Evolutionary conservation across 1,140 invertebrate species (phyloP).

Genomic region (Drosophila nebulosa): DNA sequence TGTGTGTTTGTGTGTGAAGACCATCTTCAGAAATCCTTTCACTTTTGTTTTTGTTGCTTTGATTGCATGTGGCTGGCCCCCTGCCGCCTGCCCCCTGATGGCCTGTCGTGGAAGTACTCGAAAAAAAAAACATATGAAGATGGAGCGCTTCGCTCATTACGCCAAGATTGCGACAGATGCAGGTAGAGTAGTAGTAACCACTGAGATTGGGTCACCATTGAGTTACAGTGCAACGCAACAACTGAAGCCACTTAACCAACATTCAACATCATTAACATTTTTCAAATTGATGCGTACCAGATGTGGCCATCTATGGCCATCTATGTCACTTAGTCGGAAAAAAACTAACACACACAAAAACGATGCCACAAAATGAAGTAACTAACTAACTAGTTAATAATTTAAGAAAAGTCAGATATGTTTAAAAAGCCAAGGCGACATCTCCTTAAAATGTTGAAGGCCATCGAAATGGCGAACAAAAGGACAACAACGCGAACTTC

Average conservation of each 20-base stretch:
- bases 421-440: no score
- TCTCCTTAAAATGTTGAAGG: no score
- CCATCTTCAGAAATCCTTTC: slow-evolving; percentile 62
- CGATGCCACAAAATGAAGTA: not conserved
- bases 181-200: slow-evolving; percentile 4
- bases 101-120: slow-evolving; percentile 38
- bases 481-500: no score
- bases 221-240: not conserved
- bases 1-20: slow-evolving; percentile 3
- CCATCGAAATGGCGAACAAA: no score
- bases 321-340: not conserved
- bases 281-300: slow-evolving; percentile 55
- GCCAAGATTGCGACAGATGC: slow-evolving; percentile 60
- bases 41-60: slow-evolving; percentile 58
- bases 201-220: slow-evolving; percentile 1
- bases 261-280: slow-evolving; percentile 51
- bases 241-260: slow-evolving; percentile 44
- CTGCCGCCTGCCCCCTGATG: slow-evolving; percentile 11
- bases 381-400: not conserved
- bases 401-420: no score
- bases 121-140: slow-evolving; percentile 33
- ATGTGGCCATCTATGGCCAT: slow-evolving; percentile 25
- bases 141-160: slow-evolving; percentile 59
- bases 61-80: slow-evolving; percentile 29
- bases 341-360: slow-evolving; percentile 4